Evolutionary conservation across 2,888 invertebrate species (phyloP), one percentile per base, ranked within the genome.

Genomic region (Chrysopilus asiliformis): DNA sequence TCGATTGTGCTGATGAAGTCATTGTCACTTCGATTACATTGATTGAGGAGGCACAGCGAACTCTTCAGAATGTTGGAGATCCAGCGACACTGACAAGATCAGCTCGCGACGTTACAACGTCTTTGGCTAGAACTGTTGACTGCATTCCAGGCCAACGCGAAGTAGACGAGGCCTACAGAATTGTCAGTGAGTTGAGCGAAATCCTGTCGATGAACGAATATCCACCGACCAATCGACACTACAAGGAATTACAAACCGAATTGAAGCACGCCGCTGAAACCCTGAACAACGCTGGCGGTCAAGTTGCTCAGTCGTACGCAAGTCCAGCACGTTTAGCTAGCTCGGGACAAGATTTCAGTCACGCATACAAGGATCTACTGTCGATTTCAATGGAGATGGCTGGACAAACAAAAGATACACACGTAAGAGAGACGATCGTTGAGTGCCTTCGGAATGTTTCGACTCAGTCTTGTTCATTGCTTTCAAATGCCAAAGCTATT

Each of bases 121-220:
- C 81, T 3, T 51, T 74, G 7, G 70, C 72, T 6, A 67, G 66
- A 26, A 70, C 73, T 0, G 75, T 94, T 35, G 81, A 82, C 46
- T 86, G 87, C 44, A 72, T 95, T 28, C 94, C 95, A 0, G 91
- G 93, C 0, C 91, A 94, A 58, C 77, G 81, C 36, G 93, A 94
- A 55, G 81, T 97, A n/a, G 94, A 95, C 56, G 74, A 78, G 14
- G 87, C 89, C 0, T 75, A 91, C 48, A 75, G 78, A 43, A 79
- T 76, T 49, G 87, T 94, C 45, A 79, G 76, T 41, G 79, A 82
- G 49, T 73, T 80, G 28, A 72, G 78, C 32, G 75, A 82, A 48
- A 73, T 79, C 9, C 68, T 90, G 14, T 74, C 77, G 45, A 71
- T 71, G 58, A 75, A 75, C 26, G 76, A 81, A 53, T 85, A 83